Percentiles rank a stretch among this genome's conserved stretches.
phyloP scores from a whole-genome alignment of 2,797 vertebrate genomes.

The Aselliscus stoliczkanus region DNA sequence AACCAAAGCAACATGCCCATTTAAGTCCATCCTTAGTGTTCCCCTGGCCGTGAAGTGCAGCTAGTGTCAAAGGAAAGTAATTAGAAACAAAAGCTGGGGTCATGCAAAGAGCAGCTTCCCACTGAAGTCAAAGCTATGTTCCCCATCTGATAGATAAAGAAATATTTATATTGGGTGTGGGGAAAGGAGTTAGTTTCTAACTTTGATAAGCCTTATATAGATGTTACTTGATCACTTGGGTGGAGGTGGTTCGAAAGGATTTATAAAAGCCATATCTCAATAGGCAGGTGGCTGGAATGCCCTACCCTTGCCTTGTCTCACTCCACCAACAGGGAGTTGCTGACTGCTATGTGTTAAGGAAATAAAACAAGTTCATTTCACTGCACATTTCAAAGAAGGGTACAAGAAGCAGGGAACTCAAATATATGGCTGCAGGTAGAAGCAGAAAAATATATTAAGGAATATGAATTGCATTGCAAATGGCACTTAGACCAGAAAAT shows the following conservation, averaged over 20 bases:
- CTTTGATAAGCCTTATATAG: neutral
- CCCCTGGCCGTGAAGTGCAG: neutral
- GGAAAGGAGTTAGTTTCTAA: neutral
- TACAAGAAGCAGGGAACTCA: slow-evolving; percentile 43
- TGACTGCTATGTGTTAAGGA: slow-evolving; percentile 21
- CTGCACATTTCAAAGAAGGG: slow-evolving; percentile 42
- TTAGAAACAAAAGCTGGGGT: neutral
- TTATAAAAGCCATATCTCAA: slow-evolving; percentile 4
- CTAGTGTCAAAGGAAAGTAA: slow-evolving; percentile 10
- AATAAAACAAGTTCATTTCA: slow-evolving; percentile 59
- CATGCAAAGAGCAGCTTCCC: neutral
- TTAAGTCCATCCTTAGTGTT: rapidly evolving
- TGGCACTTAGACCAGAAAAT: slow-evolving; percentile 25
- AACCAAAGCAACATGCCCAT: neutral
- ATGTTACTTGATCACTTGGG: slow-evolving; percentile 16
- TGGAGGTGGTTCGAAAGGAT: neutral
- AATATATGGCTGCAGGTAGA: slow-evolving; percentile 53
- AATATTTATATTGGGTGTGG: neutral
- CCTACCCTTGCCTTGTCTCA: neutral
- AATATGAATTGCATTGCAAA: slow-evolving; percentile 57
- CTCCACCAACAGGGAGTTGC: neutral
- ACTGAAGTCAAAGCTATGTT: neutral
- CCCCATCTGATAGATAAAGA: neutral
- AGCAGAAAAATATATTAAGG: neutral
- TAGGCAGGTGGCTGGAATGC: neutral